Evolutionary conservation across 92 coral and sea anemone genomes (phyloP).

Genomic region (Bergia puertoricense): DNA sequence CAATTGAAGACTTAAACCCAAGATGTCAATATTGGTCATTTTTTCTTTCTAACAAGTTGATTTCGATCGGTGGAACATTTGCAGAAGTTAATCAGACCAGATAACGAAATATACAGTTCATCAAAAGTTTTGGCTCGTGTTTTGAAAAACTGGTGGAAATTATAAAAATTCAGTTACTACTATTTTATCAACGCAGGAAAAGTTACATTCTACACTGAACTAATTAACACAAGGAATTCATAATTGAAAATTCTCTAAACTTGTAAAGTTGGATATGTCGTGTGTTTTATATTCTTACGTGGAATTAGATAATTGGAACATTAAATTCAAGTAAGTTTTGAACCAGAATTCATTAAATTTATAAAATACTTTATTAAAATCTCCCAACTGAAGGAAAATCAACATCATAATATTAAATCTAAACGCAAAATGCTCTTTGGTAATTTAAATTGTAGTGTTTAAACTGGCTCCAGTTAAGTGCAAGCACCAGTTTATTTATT

Average conservation of each 20-base stretch:
- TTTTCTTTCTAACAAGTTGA: not conserved
- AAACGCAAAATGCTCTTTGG: not conserved
- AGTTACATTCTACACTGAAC: not conserved
- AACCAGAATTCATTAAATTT: not conserved
- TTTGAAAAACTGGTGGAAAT: not conserved
- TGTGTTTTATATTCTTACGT: not conserved
- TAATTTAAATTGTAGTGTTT: not conserved
- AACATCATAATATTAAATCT: slow-evolving; percentile 27
- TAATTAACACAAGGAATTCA: not conserved
- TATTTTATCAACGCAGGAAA: not conserved
- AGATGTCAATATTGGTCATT: not conserved
- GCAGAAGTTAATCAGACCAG: not conserved
- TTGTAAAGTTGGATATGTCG: not conserved
- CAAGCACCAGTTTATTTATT: not conserved
- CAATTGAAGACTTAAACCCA: not conserved
- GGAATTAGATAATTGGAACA: not conserved
- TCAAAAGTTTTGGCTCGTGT: not conserved
- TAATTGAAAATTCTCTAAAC: not conserved
- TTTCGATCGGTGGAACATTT: not conserved
- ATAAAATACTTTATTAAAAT: not conserved
- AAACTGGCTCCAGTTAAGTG: slow-evolving; percentile 1
- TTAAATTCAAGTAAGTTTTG: not conserved
- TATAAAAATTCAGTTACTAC: not conserved
- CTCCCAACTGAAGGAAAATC: not conserved
- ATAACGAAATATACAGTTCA: not conserved